Evolutionary conservation across 1,140 invertebrate species (phyloP).

Genomic region (Lutraria rhynchaena): DNA sequence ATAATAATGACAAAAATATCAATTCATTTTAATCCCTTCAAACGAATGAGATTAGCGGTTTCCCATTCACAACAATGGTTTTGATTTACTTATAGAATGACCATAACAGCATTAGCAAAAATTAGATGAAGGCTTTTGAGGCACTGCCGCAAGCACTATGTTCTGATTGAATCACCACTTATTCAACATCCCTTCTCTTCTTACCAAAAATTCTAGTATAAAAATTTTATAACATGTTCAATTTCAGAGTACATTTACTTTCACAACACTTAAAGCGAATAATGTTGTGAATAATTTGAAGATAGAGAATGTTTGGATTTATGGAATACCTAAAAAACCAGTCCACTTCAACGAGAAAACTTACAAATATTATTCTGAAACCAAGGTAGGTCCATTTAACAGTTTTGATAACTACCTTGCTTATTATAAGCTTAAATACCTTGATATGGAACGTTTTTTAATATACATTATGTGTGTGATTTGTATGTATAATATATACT

Average conservation of each 20-base stretch:
- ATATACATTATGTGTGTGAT: no score
- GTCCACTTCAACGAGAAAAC: neutral
- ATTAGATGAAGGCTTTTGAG: neutral
- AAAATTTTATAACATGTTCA: neutral
- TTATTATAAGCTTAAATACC: no score
- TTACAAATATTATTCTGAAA: neutral
- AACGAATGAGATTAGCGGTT: no score
- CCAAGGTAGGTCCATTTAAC: neutral
- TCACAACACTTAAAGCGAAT: neutral
- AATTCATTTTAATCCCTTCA: no score
- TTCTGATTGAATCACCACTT: neutral
- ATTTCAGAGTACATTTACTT: slow-evolving; percentile 6
- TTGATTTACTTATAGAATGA: no score
- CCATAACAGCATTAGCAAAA: no score
- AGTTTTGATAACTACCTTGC: no score
- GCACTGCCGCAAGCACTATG: neutral
- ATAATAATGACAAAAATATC: no score
- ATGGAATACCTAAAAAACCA: slow-evolving; percentile 30
- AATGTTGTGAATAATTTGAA: slow-evolving; percentile 1
- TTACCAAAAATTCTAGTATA: neutral
- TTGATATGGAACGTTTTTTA: no score
- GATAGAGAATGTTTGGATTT: slow-evolving; percentile 25
- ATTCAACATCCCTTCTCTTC: neutral
- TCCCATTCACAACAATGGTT: no score
- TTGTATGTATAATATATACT: no score